These are phyloP conservation scores for Tragopan temminckii DNA, from an alignment of 2,797 vertebrate species.

Conservation along the genomic window DNA sequence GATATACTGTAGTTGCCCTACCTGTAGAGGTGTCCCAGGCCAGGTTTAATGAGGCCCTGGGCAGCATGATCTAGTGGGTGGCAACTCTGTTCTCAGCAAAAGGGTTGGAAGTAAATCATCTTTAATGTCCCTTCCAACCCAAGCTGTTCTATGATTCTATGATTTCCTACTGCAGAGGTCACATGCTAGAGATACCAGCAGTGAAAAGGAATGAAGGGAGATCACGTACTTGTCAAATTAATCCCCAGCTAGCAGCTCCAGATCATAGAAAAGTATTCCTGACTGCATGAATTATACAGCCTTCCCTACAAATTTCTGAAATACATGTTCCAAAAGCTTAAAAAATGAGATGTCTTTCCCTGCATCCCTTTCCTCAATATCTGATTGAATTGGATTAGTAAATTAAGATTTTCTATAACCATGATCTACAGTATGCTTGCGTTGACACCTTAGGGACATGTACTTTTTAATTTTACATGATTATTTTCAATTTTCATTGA, in stretches of 20 bases:
- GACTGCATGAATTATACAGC: background rate
- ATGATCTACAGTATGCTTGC: accelerated
- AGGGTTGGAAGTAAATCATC: background rate
- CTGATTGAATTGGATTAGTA: background rate
- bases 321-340: background rate
- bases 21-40: background rate
- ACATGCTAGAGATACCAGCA: background rate
- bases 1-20: background rate
- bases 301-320: background rate
- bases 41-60: background rate
- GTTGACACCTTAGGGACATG: background rate
- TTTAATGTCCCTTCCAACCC: background rate
- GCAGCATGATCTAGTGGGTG: background rate
- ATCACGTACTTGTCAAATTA: background rate
- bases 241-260: constrained; percentile 9
- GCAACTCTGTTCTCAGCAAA: background rate
- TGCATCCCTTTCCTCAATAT: background rate
- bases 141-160: background rate
- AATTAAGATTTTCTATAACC: background rate
- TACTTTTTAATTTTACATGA: accelerated
- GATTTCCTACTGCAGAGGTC: background rate
- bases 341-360: background rate
- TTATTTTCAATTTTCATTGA: background rate
- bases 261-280: background rate
- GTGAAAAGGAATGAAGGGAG: background rate